Conservation (phyloP, 2,797 vertebrate species). For the Acropternis orthonyx region DNA sequence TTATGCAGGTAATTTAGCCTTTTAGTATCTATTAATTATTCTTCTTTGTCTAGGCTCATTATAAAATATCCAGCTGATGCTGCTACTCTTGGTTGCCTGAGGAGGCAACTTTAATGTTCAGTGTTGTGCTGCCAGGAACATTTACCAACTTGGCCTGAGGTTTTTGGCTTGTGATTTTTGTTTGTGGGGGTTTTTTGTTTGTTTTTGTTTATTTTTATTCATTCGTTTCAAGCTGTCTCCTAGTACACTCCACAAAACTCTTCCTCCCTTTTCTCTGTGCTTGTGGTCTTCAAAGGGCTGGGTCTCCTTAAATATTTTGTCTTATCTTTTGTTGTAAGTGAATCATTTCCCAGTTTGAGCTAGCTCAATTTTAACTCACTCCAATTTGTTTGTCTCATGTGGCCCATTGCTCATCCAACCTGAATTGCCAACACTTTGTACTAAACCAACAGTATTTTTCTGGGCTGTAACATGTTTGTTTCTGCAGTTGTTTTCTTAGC, state of each 20-base stretch:
- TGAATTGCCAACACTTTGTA: neutral
- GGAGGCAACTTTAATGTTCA: neutral
- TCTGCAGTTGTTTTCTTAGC: neutral
- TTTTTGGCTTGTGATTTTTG: neutral
- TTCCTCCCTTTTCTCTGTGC: neutral
- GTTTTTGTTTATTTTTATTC: neutral
- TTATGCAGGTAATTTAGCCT: neutral
- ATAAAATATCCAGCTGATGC: neutral
- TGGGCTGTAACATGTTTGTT: neutral
- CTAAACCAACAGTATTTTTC: neutral
- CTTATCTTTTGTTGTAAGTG: neutral
- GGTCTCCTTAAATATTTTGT: neutral
- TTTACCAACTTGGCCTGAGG: neutral
- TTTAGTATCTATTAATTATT: conserved; percentile 14
- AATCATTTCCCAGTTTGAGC: neutral
- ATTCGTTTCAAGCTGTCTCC: neutral
- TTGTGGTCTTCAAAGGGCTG: neutral
- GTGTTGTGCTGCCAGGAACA: neutral
- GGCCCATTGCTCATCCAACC: neutral
- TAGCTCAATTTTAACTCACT: neutral
- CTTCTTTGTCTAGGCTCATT: neutral
- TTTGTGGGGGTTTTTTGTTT: neutral
- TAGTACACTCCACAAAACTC: neutral
- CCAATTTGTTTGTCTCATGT: neutral
- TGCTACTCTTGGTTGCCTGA: neutral